Percentiles rank a stretch among this genome's conserved stretches.
Conservation (phyloP, 2,113 vertebrate genomes). For the Rhinogobius similis region DNA sequence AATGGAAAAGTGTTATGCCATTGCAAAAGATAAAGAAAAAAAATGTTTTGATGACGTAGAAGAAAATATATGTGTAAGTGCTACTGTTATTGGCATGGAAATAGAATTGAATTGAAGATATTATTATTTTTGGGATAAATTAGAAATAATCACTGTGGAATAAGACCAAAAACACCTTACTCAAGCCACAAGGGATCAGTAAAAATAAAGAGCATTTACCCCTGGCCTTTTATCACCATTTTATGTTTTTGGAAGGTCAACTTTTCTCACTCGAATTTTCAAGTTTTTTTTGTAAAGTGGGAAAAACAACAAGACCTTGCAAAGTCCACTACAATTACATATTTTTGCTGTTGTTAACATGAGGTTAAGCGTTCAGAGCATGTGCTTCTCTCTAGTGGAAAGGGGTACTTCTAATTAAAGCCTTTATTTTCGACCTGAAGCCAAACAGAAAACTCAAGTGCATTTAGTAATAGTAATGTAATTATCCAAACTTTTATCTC, state of each 20-base stretch:
- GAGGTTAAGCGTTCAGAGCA: not conserved
- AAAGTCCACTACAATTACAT: not conserved
- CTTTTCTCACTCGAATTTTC: not conserved
- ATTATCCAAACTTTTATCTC: not conserved
- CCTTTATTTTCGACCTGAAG: not conserved
- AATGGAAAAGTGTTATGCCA: not conserved
- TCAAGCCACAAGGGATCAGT: not conserved
- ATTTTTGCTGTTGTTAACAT: not conserved
- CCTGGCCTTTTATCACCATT: not conserved
- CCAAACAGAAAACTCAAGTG: not conserved
- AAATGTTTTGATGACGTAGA: not conserved
- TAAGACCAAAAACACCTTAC: not conserved
- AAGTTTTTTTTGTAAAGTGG: not conserved
- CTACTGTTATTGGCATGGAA: too few species aligned
- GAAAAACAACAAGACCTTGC: not conserved
- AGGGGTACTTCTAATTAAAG: not conserved
- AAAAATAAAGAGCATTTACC: not conserved
- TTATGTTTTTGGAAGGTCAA: not conserved
- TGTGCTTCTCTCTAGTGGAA: not conserved
- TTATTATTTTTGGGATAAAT: too few species aligned
- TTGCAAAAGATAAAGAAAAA: too few species aligned
- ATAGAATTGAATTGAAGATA: not conserved
- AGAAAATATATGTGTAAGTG: not conserved
- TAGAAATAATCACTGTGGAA: not conserved
- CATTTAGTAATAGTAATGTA: not conserved